Percentiles rank a stretch among this genome's conserved stretches.
Evolutionary conservation across 2,797 vertebrate species (phyloP).

Genomic region (Gymnodraco acuticeps): DNA sequence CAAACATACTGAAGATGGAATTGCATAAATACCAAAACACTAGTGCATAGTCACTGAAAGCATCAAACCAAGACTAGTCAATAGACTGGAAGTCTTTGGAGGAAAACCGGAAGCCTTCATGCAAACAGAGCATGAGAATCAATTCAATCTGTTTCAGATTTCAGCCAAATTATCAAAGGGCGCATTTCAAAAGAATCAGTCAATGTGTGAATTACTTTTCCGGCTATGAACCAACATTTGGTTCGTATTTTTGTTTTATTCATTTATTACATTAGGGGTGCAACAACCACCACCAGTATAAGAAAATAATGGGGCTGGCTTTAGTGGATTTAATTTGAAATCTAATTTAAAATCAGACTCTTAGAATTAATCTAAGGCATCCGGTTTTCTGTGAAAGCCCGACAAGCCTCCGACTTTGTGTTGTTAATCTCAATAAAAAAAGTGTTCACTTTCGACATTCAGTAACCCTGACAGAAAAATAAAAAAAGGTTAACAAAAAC

Average conservation of each 20-base stretch:
- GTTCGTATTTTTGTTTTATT: slow-evolving; percentile 1
- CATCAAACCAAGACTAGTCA: slow-evolving; percentile 55
- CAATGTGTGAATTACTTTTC: slow-evolving; percentile 6
- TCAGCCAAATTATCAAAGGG: slow-evolving; percentile 14
- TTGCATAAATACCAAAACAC: slow-evolving; percentile 80
- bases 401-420: slow-evolving; percentile 42
- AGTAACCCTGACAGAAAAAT: slow-evolving; percentile 58
- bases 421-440: slow-evolving; percentile 61
- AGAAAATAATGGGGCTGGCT: neutral
- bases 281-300: neutral
- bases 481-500: slow-evolving; percentile 25
- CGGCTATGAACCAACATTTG: slow-evolving; percentile 16
- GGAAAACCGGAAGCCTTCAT: slow-evolving; percentile 53
- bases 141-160: slow-evolving; percentile 16
- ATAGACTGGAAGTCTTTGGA: slow-evolving; percentile 41
- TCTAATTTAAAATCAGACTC: slow-evolving; percentile 4
- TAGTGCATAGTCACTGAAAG: slow-evolving; percentile 82
- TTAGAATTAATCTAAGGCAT: slow-evolving; percentile 22
- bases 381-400: slow-evolving; percentile 44
- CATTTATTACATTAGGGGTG: neutral
- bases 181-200: slow-evolving; percentile 7
- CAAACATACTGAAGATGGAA: slow-evolving; percentile 66
- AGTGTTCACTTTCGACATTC: slow-evolving; percentile 60
- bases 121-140: slow-evolving; percentile 16
- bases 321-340: neutral